phyloP scores from a whole-genome alignment of 2,797 vertebrate genomes.

The Chelon labrosus region DNA sequence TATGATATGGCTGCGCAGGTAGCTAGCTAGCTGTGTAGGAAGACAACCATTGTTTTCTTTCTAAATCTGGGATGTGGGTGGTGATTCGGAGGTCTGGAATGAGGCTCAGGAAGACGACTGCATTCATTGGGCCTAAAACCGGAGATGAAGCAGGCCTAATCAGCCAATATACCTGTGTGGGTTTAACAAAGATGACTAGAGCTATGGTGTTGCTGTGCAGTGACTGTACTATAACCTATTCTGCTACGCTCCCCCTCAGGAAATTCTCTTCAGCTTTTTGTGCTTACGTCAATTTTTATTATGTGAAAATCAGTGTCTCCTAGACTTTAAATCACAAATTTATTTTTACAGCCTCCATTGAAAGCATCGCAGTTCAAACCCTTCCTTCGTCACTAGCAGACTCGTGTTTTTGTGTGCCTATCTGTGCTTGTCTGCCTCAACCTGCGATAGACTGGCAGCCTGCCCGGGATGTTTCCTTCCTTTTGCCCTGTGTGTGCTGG shows the following conservation, averaged over 20 bases:
- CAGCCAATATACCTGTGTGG: conserved; percentile 22
- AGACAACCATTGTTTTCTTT: neutral
- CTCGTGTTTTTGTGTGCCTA: conserved; percentile 19
- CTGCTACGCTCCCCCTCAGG: neutral
- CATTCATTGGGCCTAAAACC: neutral
- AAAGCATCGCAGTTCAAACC: conserved; percentile 29
- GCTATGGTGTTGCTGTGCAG: neutral
- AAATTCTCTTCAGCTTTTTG: neutral
- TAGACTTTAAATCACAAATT: neutral
- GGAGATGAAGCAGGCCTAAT: conserved; percentile 10
- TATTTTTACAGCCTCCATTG: conserved; percentile 12
- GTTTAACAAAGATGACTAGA: neutral
- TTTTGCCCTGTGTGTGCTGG: conserved; percentile 36
- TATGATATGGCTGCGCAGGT: neutral
- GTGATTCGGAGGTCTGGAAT: neutral
- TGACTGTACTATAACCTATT: neutral
- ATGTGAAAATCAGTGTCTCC: conserved; percentile 14
- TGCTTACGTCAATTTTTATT: neutral
- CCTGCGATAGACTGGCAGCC: conserved; percentile 37
- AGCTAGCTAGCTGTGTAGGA: neutral
- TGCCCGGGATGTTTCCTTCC: conserved; percentile 37
- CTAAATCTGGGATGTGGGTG: neutral
- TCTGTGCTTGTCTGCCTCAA: conserved; percentile 31
- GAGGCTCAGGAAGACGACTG: neutral
- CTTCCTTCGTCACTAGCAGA: conserved; percentile 12